These are phyloP conservation scores for Cygnus atratus DNA, from an alignment of 2,113 vertebrate genomes.

Conservation along the genomic window DNA sequence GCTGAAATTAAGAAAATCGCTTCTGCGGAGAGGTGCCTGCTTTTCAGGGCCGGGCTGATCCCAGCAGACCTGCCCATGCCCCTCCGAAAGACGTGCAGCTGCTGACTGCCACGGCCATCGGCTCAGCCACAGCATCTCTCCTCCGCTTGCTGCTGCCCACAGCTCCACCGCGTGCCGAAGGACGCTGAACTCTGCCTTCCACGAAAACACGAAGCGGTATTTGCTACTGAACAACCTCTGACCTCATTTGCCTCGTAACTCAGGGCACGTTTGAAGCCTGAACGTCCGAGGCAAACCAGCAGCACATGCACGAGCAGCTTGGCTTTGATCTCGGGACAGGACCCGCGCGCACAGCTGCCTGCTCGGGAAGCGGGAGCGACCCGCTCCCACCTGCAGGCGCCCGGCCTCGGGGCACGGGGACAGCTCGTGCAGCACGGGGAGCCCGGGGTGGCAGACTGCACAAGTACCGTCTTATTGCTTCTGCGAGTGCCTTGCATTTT, in stretches of 20 bases:
- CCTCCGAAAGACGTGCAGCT: background rate
- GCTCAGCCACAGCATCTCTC: background rate
- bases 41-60: background rate
- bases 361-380: background rate
- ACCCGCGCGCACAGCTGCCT: background rate
- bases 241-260: background rate
- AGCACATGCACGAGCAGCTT: background rate
- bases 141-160: background rate
- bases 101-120: background rate
- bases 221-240: background rate
- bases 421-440: background rate
- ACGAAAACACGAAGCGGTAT: background rate
- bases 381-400: background rate
- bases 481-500: background rate
- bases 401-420: background rate
- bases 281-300: background rate
- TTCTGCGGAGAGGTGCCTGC: background rate
- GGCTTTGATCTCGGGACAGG: background rate
- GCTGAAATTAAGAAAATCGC: background rate
- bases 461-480: background rate
- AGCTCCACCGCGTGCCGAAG: background rate
- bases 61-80: background rate
- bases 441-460: background rate
- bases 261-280: background rate
- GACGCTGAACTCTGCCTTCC: background rate